A percentile compares a stretch with the other conserved stretches of the same genome.
These are phyloP conservation scores for Cynoglossus semilaevis DNA, from an alignment of 2,113 vertebrate genomes.

Conservation along the genomic window DNA sequence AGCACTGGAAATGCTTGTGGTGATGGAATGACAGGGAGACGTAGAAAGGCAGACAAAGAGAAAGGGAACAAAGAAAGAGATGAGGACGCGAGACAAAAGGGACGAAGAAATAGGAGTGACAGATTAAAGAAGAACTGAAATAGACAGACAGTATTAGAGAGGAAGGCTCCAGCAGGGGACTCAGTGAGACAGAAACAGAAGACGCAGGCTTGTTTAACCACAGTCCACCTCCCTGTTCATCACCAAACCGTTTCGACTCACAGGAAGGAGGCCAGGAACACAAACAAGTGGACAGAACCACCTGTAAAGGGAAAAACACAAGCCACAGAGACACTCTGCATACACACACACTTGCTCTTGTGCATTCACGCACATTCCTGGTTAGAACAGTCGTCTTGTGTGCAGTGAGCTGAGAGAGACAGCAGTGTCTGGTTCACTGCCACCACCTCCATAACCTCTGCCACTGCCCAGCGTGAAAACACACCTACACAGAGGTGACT, in stretches of 20 bases:
- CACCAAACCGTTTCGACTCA: slow-evolving; percentile 36
- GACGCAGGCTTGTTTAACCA: slow-evolving; percentile 29
- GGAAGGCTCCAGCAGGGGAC: background rate
- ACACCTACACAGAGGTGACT: slow-evolving; percentile 62
- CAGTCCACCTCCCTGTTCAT: slow-evolving; percentile 26
- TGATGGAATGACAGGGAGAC: slow-evolving; percentile 48
- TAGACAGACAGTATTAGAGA: slow-evolving; percentile 2
- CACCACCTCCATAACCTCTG: slow-evolving; percentile 59
- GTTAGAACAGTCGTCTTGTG: slow-evolving; percentile 66
- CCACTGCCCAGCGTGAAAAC: slow-evolving; percentile 59
- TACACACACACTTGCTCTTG: slow-evolving; percentile 11
- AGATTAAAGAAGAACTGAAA: slow-evolving; percentile 12
- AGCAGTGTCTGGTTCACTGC: slow-evolving; percentile 61
- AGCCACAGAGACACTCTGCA: slow-evolving; percentile 41
- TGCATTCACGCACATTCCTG: slow-evolving; percentile 39
- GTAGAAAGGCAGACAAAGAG: slow-evolving; percentile 12
- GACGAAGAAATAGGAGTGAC: slow-evolving; percentile 19
- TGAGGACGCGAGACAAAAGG: slow-evolving; percentile 21
- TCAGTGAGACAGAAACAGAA: slow-evolving; percentile 5
- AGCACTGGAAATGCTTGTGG: slow-evolving; percentile 66
- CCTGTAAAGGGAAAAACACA: slow-evolving; percentile 66
- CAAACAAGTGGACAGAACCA: slow-evolving; percentile 64
- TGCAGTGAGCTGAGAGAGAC: slow-evolving; percentile 58
- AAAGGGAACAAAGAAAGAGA: slow-evolving; percentile 1
- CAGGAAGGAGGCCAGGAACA: slow-evolving; percentile 59